phyloP scores from a whole-genome alignment of 2,888 invertebrate genomes.

The Tipula unca region DNA sequence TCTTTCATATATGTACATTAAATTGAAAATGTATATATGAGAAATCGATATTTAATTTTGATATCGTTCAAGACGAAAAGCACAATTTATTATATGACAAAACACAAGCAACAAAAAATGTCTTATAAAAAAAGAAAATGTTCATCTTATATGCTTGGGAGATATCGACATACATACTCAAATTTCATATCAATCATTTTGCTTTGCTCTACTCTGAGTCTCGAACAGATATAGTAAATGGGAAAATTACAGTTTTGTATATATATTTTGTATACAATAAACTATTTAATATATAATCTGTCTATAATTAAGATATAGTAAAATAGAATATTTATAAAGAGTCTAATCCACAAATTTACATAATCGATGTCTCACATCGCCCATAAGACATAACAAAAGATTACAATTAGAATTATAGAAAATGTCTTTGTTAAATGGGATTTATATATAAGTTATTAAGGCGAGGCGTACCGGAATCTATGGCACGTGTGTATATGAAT shows the following conservation, averaged over 20 bases:
- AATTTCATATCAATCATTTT: not conserved
- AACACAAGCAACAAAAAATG: not conserved
- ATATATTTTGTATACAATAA: not conserved
- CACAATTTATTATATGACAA: not conserved
- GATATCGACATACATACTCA: not conserved
- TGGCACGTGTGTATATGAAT: not conserved
- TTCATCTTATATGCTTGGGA: not conserved
- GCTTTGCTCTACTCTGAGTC: not conserved
- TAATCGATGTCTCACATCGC: not conserved
- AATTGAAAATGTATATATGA: not conserved
- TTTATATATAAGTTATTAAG: not conserved
- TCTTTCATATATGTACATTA: not conserved
- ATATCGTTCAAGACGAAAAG: not conserved
- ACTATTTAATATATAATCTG: not conserved
- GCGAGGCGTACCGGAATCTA: not conserved
- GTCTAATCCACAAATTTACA: not conserved
- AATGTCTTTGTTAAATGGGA: not conserved
- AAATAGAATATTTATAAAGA: not conserved
- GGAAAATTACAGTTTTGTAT: not conserved
- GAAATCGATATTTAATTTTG: not conserved
- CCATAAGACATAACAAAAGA: too few relatives aligned
- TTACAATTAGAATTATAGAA: not conserved
- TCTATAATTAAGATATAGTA: not conserved
- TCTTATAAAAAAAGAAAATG: not conserved
- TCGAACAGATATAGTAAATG: not conserved